Conservation (phyloP, 23 tunicate species). For the Botrylloides violaceus region DNA sequence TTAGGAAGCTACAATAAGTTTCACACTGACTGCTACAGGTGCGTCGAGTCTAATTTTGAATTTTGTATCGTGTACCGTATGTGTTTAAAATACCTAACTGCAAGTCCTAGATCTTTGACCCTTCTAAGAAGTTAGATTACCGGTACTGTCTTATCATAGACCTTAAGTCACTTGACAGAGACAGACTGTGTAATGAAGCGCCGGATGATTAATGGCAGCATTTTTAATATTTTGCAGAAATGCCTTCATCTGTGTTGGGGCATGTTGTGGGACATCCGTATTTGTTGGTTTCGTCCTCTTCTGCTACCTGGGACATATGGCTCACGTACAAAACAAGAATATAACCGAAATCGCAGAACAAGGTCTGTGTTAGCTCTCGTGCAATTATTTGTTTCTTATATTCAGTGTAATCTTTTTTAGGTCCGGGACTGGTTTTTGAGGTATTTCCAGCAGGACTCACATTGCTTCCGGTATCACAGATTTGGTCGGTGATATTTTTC, state of each 20-base stretch:
- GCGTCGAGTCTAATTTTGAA: too few species aligned
- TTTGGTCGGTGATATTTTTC: slow-evolving; percentile 61
- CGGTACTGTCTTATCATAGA: too few species aligned
- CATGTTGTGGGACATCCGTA: slow-evolving; percentile 60
- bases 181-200: too few species aligned
- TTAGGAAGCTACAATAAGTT: slow-evolving; percentile 65
- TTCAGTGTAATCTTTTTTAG: slow-evolving; percentile 10
- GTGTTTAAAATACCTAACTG: too few species aligned
- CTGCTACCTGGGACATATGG: slow-evolving; percentile 71
- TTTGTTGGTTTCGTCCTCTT: slow-evolving; percentile 59
- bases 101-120: too few species aligned
- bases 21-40: slow-evolving; percentile 75
- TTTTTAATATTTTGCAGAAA: too few species aligned
- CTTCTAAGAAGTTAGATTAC: too few species aligned
- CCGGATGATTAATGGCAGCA: too few species aligned
- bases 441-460: slow-evolving; percentile 67
- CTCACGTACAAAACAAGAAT: slow-evolving; percentile 35
- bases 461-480: slow-evolving; percentile 34
- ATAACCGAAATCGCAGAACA: slow-evolving; percentile 34
- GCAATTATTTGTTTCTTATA: not conserved
- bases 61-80: too few species aligned
- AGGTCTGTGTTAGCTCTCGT: slow-evolving; percentile 10
- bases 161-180: too few species aligned
- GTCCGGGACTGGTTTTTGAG: slow-evolving; percentile 69
- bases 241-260: slow-evolving; percentile 31